Evolutionary conservation across 2,113 vertebrate genomes (phyloP).

Genomic region (Salminus brasiliensis): DNA sequence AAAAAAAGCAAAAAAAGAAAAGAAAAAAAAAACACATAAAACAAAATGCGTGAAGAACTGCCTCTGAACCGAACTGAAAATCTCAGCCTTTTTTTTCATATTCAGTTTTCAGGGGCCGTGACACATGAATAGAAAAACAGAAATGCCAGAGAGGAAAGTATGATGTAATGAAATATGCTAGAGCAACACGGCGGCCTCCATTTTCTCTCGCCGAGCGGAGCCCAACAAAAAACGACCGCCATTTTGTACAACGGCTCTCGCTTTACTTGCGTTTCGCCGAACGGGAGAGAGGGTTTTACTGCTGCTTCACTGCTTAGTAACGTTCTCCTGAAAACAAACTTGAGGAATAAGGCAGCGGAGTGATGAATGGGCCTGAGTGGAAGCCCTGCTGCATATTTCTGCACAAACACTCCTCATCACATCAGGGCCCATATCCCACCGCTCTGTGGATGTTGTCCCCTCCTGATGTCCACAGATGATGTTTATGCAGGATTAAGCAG

Average conservation of each 20-base stretch:
- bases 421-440: too few species aligned
- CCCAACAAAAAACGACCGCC: slow-evolving; percentile 16
- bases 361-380: background rate
- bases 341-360: too few species aligned
- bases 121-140: slow-evolving; percentile 24
- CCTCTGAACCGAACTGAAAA: slow-evolving; percentile 21
- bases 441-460: too few species aligned
- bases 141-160: slow-evolving; percentile 37
- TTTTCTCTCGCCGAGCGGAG: slow-evolving; percentile 43
- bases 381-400: background rate
- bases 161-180: slow-evolving; percentile 41
- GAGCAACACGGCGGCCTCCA: slow-evolving; percentile 36
- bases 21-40: background rate
- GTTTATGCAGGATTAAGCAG: too few species aligned
- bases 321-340: background rate
- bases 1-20: background rate
- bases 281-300: background rate
- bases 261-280: background rate
- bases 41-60: slow-evolving; percentile 23
- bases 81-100: background rate
- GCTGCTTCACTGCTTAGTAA: background rate
- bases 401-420: too few species aligned
- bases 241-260: slow-evolving; percentile 51
- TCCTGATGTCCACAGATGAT: too few species aligned
- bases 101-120: slow-evolving; percentile 12